Base-by-base conservation (phyloP, 1,140 invertebrate species). In the Copidosoma floridanum region DNA sequence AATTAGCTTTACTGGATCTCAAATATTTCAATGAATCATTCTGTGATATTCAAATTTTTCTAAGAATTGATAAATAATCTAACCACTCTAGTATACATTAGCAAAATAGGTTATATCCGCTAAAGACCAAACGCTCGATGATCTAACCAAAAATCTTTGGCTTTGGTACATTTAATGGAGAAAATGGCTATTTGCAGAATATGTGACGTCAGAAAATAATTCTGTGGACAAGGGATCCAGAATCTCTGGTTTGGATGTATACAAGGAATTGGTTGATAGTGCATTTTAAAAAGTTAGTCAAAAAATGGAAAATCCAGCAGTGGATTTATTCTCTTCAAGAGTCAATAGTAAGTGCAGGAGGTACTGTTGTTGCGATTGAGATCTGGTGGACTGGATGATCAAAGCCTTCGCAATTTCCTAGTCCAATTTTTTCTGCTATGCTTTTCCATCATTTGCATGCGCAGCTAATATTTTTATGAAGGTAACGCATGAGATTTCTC, bases 11-110 rank as follows among this genome's bases (percentile, higher is more conserved):
- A 60, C 23, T 72, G 5, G 70, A 57, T 0, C 29, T 78, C n/a
- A 74, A 78, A 66, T 66, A 52, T 26, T 79, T 77, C 65, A 72
- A 68, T 14, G 47, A 21, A 6, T 48, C 72, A 16, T 5, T 52
- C 47, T 12, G 24, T 54, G 65, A 72, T 54, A 72, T 68, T 58
- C 21, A 67, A 16, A 70, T 75, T 43, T 41, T 73, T 11, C 55
- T 70, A 1, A 52, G 70, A 46, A 57, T 72, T 14, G 68, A 75
- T 48, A 71, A 75, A 29, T n/a, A n/a, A n/a, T n/a, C 68, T 68
- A 6, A 72, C 70, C 16, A 65, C 64, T 0, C 57, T 71, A 0
- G 29, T 63, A 3, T 70, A 67, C 27, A 52, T 71, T 18, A 71
- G 70, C 26, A 65, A 67, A 48, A 70, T 71, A 66, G 68, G 68